Base-by-base conservation (phyloP, 2,113 vertebrate species). In the Arenaria interpres region DNA sequence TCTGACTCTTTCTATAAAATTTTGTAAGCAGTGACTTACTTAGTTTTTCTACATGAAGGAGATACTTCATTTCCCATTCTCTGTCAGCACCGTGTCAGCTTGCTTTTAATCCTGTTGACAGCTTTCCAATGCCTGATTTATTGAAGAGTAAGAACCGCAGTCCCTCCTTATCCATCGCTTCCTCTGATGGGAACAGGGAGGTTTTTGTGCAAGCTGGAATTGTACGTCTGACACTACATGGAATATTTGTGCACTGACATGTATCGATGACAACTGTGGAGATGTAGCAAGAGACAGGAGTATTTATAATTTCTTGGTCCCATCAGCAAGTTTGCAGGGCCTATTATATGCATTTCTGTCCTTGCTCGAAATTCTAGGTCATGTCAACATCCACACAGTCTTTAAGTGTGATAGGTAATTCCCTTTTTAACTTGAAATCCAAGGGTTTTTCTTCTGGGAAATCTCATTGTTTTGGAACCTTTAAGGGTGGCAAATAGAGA, bases 1-100 rank as follows among this genome's bases (percentile, higher is more conserved):
- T 95, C 94, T 91, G 91, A 89, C 80, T 93, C 91, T 97, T 95
- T 94, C 81, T 95, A 54, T 57, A 77, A 30, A 17, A 43, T 94
- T 96, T 94, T 96, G 39, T 91, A 94, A 93, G 20, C 66, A 7
- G 51, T 46, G n/a, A 74, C 66, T 94, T 79, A 74, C 66, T 94
- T 79, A 17, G 27, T 88, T 95, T 95, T 95, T 91, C 89, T 97
- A 88, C 54, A 6, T 79, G 89, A 90, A 95, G 82, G 92, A 94
- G 76, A 87, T 46, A 13, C 30, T 97, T 91, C 69, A 41, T 85
- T 93, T 82, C 71, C 41, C 3, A 5, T 89, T 79, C 86, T 89
- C 82, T 1, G 7, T 92, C 95, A 71, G 45, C 67, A 41, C 45
- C 62, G 25, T 23, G 12, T 78, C 43, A 69, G 83, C 91, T 77